A percentile compares a stretch with the other conserved stretches of the same genome.
Conservation (phyloP, 2,888 invertebrate genomes). For the Drosophila anomelani region DNA sequence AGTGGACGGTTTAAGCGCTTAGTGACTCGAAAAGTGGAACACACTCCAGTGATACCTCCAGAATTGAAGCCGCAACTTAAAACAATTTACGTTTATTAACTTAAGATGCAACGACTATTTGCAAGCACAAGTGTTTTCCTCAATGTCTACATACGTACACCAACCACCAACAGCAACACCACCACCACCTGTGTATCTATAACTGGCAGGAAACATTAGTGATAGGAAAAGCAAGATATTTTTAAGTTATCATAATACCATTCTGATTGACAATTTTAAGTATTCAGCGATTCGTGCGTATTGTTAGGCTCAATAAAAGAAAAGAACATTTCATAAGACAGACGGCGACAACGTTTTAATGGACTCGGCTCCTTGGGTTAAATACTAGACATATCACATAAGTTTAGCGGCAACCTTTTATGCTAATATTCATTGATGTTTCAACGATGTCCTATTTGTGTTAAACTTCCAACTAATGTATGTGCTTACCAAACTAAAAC, state of each 20-base stretch:
- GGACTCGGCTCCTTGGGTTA: slow-evolving; percentile 12
- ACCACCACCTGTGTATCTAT: slow-evolving; percentile 13
- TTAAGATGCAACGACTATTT: slow-evolving; percentile 26
- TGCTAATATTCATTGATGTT: slow-evolving; percentile 8
- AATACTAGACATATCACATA: slow-evolving; percentile 13
- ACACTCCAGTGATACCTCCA: slow-evolving; percentile 93
- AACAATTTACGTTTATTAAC: slow-evolving; percentile 93
- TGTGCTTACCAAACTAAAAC: slow-evolving; percentile 21
- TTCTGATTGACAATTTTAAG: slow-evolving; percentile 44
- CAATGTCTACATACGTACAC: slow-evolving; percentile 22
- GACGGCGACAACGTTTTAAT: slow-evolving; percentile 20
- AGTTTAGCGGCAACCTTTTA: slow-evolving; percentile 7
- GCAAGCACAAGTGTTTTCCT: slow-evolving; percentile 40
- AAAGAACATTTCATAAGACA: slow-evolving; percentile 33
- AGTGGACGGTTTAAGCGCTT: slow-evolving; percentile 94
- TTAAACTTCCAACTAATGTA: slow-evolving; percentile 3
- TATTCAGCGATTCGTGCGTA: slow-evolving; percentile 42
- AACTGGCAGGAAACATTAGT: slow-evolving; percentile 40
- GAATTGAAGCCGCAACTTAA: slow-evolving; percentile 94
- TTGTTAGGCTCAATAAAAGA: slow-evolving; percentile 42
- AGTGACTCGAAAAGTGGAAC: slow-evolving; percentile 93
- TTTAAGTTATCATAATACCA: slow-evolving; percentile 35
- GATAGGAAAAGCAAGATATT: slow-evolving; percentile 46
- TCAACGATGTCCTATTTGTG: slow-evolving; percentile 9
- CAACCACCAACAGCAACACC: slow-evolving; percentile 14